These are phyloP conservation scores for Xyrauchen texanus DNA, from an alignment of 2,113 vertebrate genomes.

Conservation along the genomic window DNA sequence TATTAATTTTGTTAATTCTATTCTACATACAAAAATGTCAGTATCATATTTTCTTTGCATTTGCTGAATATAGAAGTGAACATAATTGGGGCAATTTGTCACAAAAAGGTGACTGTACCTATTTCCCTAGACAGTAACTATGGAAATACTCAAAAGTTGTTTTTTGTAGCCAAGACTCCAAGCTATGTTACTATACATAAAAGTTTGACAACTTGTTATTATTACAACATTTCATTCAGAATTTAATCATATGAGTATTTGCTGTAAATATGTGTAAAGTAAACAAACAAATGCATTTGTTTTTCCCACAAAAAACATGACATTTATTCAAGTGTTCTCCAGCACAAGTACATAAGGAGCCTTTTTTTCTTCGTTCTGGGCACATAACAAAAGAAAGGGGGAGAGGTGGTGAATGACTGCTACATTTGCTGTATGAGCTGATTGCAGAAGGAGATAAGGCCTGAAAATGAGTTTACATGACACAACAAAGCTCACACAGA, in stretches of 20 bases:
- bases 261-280: background rate
- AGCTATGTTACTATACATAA: too few species aligned
- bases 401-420: slow-evolving; percentile 83
- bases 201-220: too few species aligned
- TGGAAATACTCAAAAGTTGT: too few species aligned
- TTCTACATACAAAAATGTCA: too few species aligned
- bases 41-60: too few species aligned
- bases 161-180: too few species aligned
- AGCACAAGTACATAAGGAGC: slow-evolving; percentile 98
- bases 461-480: slow-evolving; percentile 86
- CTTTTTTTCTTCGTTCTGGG: slow-evolving; percentile 88
- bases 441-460: slow-evolving; percentile 74
- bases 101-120: too few species aligned
- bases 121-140: too few species aligned
- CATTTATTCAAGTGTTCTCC: slow-evolving; percentile 99
- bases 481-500: slow-evolving; percentile 87
- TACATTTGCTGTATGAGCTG: slow-evolving; percentile 94
- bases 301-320: slow-evolving; percentile 88
- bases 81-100: too few species aligned
- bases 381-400: slow-evolving; percentile 86
- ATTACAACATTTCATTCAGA: too few species aligned
- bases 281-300: slow-evolving; percentile 54
- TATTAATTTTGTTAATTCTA: too few species aligned
- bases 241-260: background rate
- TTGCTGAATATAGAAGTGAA: too few species aligned